Conservation (phyloP, 2,888 invertebrate species). For the Ditylenchus weischeri region DNA sequence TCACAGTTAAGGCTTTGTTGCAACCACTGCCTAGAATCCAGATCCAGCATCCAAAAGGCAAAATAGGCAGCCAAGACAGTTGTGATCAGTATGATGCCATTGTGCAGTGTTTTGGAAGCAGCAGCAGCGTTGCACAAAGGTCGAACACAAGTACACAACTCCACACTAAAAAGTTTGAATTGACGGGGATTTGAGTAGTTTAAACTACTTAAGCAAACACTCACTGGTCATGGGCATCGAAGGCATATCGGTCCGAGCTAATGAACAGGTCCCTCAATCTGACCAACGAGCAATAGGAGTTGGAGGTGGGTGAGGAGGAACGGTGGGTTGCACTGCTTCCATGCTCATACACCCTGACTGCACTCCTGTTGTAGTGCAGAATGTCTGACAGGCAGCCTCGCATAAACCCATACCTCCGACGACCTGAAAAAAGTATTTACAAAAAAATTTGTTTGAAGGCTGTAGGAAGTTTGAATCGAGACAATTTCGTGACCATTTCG, state of each 20-base stretch:
- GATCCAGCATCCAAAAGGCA: conserved; percentile 14
- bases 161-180: conserved; percentile 18
- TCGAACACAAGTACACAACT: conserved; percentile 35
- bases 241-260: conserved; percentile 38
- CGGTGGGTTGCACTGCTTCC: not conserved
- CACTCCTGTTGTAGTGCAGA: conserved; percentile 38
- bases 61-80: too few relatives aligned
- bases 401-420: conserved; percentile 53
- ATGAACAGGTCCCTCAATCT: conserved; percentile 38
- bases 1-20: too few relatives aligned
- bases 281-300: conserved; percentile 32
- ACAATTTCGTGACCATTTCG: too few relatives aligned
- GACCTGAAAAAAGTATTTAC: conserved; percentile 35
- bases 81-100: not conserved
- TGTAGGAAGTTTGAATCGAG: too few relatives aligned
- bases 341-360: conserved; percentile 25
- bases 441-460: too few relatives aligned
- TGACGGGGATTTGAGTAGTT: not conserved
- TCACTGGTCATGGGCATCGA: conserved; percentile 32
- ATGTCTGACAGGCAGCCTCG: conserved; percentile 57
- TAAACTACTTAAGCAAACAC: not conserved
- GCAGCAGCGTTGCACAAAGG: conserved; percentile 32
- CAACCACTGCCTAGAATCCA: conserved; percentile 5
- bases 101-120: not conserved
- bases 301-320: not conserved